These are phyloP conservation scores for Streblospio benedicti DNA, from an alignment of 1,140 invertebrate species.

Conservation along the genomic window DNA sequence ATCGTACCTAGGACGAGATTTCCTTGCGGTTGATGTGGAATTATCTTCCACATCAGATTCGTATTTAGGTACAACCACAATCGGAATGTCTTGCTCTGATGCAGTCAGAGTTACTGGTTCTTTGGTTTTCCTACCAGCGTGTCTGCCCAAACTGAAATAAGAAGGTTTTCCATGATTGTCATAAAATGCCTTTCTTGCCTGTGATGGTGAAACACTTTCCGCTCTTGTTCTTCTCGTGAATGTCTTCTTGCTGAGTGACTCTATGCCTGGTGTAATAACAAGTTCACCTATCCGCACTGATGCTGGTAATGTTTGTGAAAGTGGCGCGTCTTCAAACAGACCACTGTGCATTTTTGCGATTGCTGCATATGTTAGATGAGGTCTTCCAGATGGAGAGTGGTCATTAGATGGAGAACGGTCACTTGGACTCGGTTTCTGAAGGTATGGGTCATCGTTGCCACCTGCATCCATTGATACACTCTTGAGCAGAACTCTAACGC, in stretches of 20 bases:
- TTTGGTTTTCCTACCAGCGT: too few relatives aligned
- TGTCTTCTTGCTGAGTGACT: background rate
- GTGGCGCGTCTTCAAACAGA: constrained; percentile 1
- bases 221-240: background rate
- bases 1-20: too few relatives aligned
- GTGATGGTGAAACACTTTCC: constrained; percentile 2
- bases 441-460: background rate
- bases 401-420: too few relatives aligned
- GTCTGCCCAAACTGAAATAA: too few relatives aligned
- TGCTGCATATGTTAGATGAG: too few relatives aligned
- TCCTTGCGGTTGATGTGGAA: too few relatives aligned
- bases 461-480: constrained; percentile 8
- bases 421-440: background rate
- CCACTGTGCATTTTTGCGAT: too few relatives aligned
- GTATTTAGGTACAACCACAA: too few relatives aligned
- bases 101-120: too few relatives aligned
- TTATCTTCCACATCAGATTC: too few relatives aligned
- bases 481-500: constrained; percentile 2
- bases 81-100: too few relatives aligned
- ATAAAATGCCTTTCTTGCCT: constrained; percentile 3
- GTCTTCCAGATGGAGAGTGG: too few relatives aligned
- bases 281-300: background rate
- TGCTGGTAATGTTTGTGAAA: constrained; percentile 8
- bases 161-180: constrained; percentile 7
- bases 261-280: constrained; percentile 3